Evolutionary conservation across 2,797 vertebrate species (phyloP), one percentile per base, ranked within the genome.

Genomic region (Kryptolebias ocellatus): DNA sequence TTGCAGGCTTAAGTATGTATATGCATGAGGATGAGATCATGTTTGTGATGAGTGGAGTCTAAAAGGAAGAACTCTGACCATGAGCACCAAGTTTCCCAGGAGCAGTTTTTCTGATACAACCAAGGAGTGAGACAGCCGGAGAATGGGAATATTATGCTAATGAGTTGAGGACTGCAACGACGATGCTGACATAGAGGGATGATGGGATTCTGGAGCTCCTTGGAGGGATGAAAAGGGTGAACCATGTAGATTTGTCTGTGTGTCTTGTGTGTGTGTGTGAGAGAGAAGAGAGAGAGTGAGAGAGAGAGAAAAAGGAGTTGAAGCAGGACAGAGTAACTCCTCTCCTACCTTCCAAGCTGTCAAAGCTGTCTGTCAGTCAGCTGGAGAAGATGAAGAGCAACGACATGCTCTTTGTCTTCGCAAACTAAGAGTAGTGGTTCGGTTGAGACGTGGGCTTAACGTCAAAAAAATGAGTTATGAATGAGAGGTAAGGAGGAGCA

Each of bases 91-190:
- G 82, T 89, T 81, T 90, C 86, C 85, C 62, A 60, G 37, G 55
- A 69, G 80, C 80, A 76, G 80, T 90, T 83, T 49, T 49, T 86
- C 76, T 89, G 85, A 84, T 74, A 63, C 79, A 64, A 67, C 24
- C 50, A 47, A 72, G 67, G 84, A 87, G 79, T 72, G 81, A 82
- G 84, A 82, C 72, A 42, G 85, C 83, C 80, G 76, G 80, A 89
- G 85, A 90, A 91, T 90, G 80, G 88, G 87, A 90, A 90, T 88
- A 91, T 92, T 89, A 92, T 91, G 85, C 82, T 89, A 92, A 92
- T 92, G 64, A 27, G 0, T 24, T 53, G 45, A 79, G 72, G 73
- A 74, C 75, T 81, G 78, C 79, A 80, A 83, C 66, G 57, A 76
- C 34, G 60, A 66, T 51, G 27, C 78, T 83, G 90, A 91, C 91